phyloP scores from a whole-genome alignment of 1,140 invertebrate genomes.

The Helicoverpa armigera region DNA sequence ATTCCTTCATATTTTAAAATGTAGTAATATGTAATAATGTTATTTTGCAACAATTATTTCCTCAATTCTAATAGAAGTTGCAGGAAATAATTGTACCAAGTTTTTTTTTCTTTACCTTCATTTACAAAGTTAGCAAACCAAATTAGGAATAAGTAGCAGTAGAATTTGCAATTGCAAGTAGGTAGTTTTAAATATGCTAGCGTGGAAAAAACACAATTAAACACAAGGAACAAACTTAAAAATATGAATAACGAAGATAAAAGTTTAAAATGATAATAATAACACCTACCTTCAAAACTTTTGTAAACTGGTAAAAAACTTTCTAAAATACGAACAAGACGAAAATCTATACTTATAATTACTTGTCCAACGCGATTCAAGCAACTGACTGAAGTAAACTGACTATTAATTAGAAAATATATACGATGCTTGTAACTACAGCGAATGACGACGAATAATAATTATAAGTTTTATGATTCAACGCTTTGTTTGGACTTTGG shows the following conservation, averaged over 20 bases:
- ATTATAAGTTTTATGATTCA: slow-evolving; percentile 36
- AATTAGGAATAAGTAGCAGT: background rate
- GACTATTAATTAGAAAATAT: slow-evolving; percentile 32
- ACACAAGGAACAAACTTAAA: background rate
- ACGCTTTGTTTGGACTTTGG: slow-evolving; percentile 38
- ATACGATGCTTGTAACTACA: slow-evolving; percentile 16
- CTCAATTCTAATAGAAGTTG: background rate
- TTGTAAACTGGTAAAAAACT: slow-evolving; percentile 20
- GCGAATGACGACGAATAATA: slow-evolving; percentile 13
- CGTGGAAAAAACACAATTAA: background rate
- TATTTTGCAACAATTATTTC: background rate
- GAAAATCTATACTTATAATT: background rate
- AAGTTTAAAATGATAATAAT: background rate
- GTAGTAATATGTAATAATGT: background rate
- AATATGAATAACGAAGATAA: too few relatives aligned
- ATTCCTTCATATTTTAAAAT: too few relatives aligned
- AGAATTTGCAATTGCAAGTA: background rate
- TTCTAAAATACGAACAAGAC: slow-evolving; percentile 32
- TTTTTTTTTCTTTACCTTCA: background rate
- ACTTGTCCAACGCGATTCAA: slow-evolving; percentile 15
- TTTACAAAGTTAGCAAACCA: background rate
- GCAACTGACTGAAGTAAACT: slow-evolving; percentile 31
- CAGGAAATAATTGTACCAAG: background rate
- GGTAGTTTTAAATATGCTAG: background rate
- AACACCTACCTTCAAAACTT: slow-evolving; percentile 31